Percentiles rank a stretch among this genome's conserved stretches.
Conservation (phyloP, 2,797 vertebrate genomes). For the Halcyon badia region DNA sequence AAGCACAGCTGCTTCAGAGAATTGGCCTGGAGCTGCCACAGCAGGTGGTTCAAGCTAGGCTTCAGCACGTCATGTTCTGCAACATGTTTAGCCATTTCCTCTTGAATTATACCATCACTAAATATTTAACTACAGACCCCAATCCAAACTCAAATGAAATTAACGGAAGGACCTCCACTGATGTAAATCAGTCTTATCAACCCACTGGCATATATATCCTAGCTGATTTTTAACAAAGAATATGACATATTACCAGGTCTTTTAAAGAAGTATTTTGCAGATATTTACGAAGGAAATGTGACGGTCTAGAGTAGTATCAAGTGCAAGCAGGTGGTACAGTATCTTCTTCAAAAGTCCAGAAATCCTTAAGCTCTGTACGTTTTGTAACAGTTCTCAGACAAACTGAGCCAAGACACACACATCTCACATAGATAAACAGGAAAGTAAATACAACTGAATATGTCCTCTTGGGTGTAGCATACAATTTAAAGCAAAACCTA, state of each 20-base stretch:
- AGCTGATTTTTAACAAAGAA: not conserved
- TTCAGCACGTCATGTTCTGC: not conserved
- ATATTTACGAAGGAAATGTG: not conserved
- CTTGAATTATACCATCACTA: not conserved
- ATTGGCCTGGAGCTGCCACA: not conserved
- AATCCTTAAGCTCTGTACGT: constrained; percentile 8
- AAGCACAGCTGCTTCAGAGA: constrained; percentile 8
- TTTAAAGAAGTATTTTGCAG: not conserved
- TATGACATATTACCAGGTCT: not conserved
- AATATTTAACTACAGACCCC: not conserved
- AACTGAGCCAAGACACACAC: not conserved
- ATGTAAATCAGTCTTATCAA: not conserved
- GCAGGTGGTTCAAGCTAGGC: not conserved
- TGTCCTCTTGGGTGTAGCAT: not conserved
- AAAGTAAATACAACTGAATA: not conserved
- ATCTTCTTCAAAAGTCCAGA: constrained; percentile 27
- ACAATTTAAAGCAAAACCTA: constrained; percentile 7
- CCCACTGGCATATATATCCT: not conserved
- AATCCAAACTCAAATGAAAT: not conserved
- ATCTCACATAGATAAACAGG: not conserved
- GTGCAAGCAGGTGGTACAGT: not conserved
- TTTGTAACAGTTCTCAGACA: not conserved
- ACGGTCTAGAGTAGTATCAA: not conserved
- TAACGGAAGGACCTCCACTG: not conserved
- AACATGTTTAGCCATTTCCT: not conserved